Evolutionary conservation across 2,888 invertebrate species (phyloP), one percentile per base, ranked within the genome.

Genomic region (Steinernema scapterisci): DNA sequence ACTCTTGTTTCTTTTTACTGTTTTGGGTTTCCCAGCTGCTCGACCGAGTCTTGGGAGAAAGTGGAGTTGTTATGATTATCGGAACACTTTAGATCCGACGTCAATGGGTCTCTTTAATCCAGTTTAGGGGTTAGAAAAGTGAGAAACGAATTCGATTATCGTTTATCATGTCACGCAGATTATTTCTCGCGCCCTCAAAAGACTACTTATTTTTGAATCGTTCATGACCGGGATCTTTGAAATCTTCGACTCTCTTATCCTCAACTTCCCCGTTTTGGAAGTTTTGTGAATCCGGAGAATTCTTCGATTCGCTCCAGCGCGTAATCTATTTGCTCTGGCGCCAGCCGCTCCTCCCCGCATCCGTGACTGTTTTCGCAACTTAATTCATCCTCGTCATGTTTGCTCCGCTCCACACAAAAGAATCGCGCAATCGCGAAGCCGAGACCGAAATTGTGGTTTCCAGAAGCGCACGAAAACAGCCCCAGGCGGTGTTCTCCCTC

Each of bases 361-460:
- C 38, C 38, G 38, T 38, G 38, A 38, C 38, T 38, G 38, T 38
- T 38, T 38, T 38, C 38, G 5, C 38, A 38, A 38, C 38, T 38
- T 38, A 38, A 38, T 38, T 38, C 38, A 3, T 38, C 38, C 63
- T 31, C 1, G 25, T 63, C 63, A 7, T 25, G 63, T 63, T 63
- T 63, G 13, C 63, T 16, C 23, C 63, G 63, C 6, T 13, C 54
- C 7, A 13, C 48, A 48, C 48, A 48, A 54, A 23, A 25, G 63
- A 25, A 38, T 63, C 63, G 63, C 63, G 63, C 63, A 63, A 63
- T 31, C 63, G 38, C 38, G 63, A 31, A 63, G 63, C 63, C 54
- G 54, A 54, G 54, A 54, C 25, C 54, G 54, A 11, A n/a, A 11
- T 48, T 48, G n/a, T n/a, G 48, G 38, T 38, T 38, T 38, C 38